Base-by-base conservation (phyloP, 2,113 vertebrate species). In the Oreochromis tanganicae region DNA sequence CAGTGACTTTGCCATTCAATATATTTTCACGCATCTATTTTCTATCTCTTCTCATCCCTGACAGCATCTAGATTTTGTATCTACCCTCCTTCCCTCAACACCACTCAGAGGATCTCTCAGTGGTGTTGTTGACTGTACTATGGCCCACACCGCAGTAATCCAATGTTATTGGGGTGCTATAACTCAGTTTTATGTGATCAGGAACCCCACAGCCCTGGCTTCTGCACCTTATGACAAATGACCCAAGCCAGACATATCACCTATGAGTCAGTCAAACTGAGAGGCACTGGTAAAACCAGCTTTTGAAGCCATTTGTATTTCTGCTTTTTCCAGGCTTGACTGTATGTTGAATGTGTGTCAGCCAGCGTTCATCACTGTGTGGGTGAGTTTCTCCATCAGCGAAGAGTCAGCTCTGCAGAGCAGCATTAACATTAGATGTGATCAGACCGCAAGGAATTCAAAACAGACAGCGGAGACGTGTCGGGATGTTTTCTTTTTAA, bases 171-270 rank as follows among this genome's bases (percentile, higher is more conserved):
- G 80, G 63, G 54, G 48, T 41, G 82, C 85, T 50, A 56, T 95
- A 95, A 94, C 85, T 95, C 92, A 93, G 80, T 81, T 89, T 95
- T 92, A 94, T 91, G 88, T 90, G 94, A 93, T 92, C 84, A 88
- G 91, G 85, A 83, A 82, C 87, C 87, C 82, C 84, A 66, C 48
- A 81, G 85, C 50, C 57, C 84, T 7, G 80, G 43, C 89, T 88
- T 57, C 68, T 50, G 89, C 83, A 50, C 66, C 48, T 78, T 10
- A 38, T 94, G 94, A 95, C 87, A 91, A 95, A 95, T 66, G 78
- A 91, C 85, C 82, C 17, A 9, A 86, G 85, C 87, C 90, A 89
- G 86, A 93, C 52, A 2, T 52, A 41, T 24, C 81, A 80, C 80
- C 81, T 90, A 21, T 86, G 89, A 92, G 59, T 93, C 90, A 92